Conservation (phyloP, 2,797 vertebrate species). For the Mus spretus region DNA sequence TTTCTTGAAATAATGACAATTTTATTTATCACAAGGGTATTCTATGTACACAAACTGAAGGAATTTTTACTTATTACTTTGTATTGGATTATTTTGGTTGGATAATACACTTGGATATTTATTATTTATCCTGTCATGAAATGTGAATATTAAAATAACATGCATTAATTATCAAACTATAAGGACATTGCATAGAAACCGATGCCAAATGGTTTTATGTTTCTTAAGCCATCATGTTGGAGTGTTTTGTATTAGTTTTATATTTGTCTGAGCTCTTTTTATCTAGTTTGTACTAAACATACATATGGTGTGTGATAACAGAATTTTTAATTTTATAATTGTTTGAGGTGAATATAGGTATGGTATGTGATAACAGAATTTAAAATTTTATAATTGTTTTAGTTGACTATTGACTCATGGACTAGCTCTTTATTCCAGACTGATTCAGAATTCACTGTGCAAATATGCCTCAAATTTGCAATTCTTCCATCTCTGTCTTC, state of each 20-base stretch:
- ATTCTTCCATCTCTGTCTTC: neutral
- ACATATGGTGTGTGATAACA: neutral
- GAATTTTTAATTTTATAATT: neutral
- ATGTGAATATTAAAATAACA: neutral
- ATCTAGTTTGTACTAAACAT: neutral
- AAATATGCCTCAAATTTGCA: neutral
- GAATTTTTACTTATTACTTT: neutral
- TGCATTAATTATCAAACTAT: neutral
- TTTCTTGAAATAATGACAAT: neutral
- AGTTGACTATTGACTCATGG: neutral
- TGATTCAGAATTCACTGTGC: neutral
- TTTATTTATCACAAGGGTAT: neutral
- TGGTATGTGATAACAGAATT: too few relatives aligned
- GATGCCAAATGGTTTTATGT: neutral
- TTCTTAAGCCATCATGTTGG: neutral
- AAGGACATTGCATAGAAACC: neutral
- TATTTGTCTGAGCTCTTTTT: neutral
- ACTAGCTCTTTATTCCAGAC: too few relatives aligned
- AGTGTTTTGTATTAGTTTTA: neutral
- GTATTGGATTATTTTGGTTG: neutral
- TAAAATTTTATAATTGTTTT: too few relatives aligned
- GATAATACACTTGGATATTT: too few relatives aligned
- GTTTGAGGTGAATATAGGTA: neutral
- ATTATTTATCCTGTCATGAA: neutral
- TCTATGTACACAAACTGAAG: neutral